Base-by-base conservation (phyloP, 2,888 invertebrate species). In the Polydrusus cervinus region DNA sequence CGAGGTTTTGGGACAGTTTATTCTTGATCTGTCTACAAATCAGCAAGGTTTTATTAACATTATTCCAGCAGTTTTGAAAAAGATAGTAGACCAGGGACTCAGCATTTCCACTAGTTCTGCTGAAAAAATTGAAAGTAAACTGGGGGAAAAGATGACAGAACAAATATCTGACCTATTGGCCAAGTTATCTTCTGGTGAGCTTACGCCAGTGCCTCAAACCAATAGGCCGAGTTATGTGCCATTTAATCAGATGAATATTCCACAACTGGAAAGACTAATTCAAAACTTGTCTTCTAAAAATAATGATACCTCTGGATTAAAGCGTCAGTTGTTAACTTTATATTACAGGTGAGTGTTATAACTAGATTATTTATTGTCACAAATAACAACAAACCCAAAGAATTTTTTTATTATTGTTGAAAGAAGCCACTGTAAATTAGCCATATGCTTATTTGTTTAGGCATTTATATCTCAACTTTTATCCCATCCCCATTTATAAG, bases 91-190 rank as follows among this genome's bases (percentile, higher is more conserved):
- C 3, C 89, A 91, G 82, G 94, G 94, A 0, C 83, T 95, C 16
- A 90, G 91, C 60, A 91, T 95, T 34, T 91, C 90, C 30, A 90
- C 89, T 34, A 83, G 86, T 1, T 86, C 89, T 53, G 94, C 93
- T 0, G 90, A 92, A 81, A 87, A 86, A 14, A 87, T 95, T 40
- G 91, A 93, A 82, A 90, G 91, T 43, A 89, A 88, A 78, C 84
- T 95, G 0, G 92, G 92, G 0, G 90, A 91, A 49, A 90, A 91
- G 76, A 88, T 94, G 89, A 93, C 93, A 0, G 89, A 91, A 0
- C 87, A 88, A 77, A 87, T 93, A 47, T 92, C 93, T 0, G 89
- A 90, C 79, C 84, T 91, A 18, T 85, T 95, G 9, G 88, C 90
- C 0, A 90, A 91, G 82, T 87, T 95, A 3, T 91, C 92, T 3